These are phyloP conservation scores for Phortica variegata DNA, from an alignment of 1,140 invertebrate species.

Conservation along the genomic window DNA sequence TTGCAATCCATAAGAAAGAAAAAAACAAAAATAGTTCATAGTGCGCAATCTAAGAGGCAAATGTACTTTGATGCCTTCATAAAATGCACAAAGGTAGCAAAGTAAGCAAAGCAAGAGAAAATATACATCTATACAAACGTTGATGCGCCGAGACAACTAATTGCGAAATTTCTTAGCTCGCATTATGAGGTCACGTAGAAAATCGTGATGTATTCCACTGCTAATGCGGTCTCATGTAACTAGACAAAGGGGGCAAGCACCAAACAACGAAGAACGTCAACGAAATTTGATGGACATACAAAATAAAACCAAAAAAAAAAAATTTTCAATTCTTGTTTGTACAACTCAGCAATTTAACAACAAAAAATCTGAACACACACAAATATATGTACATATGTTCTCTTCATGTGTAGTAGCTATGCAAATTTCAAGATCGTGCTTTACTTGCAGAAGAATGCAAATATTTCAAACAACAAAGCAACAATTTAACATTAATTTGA, in stretches of 20 bases:
- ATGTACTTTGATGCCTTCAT: too few relatives aligned
- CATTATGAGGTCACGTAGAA: slow-evolving; percentile 26
- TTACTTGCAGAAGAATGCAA: slow-evolving; percentile 11
- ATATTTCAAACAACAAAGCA: slow-evolving; percentile 29
- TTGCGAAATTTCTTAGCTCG: slow-evolving; percentile 8
- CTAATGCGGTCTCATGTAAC: slow-evolving; percentile 8
- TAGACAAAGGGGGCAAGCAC: background rate
- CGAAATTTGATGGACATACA: too few relatives aligned
- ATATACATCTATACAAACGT: too few relatives aligned
- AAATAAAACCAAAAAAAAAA: background rate
- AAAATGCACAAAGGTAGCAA: too few relatives aligned
- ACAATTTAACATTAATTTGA: slow-evolving; percentile 30
- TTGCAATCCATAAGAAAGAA: too few relatives aligned
- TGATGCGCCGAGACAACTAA: too few relatives aligned
- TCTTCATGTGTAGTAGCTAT: slow-evolving; percentile 28
- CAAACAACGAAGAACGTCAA: background rate
- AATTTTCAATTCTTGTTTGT: too few relatives aligned
- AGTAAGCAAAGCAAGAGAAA: too few relatives aligned
- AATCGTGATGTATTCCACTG: slow-evolving; percentile 41
- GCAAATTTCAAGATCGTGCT: slow-evolving; percentile 44
- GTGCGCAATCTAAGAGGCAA: too few relatives aligned
- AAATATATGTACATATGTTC: slow-evolving; percentile 5
- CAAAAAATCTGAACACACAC: background rate
- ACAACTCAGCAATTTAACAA: too few relatives aligned
- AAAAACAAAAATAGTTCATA: too few relatives aligned